phyloP scores from a whole-genome alignment of 2,888 invertebrate species.

The Drosophila longiperda region DNA sequence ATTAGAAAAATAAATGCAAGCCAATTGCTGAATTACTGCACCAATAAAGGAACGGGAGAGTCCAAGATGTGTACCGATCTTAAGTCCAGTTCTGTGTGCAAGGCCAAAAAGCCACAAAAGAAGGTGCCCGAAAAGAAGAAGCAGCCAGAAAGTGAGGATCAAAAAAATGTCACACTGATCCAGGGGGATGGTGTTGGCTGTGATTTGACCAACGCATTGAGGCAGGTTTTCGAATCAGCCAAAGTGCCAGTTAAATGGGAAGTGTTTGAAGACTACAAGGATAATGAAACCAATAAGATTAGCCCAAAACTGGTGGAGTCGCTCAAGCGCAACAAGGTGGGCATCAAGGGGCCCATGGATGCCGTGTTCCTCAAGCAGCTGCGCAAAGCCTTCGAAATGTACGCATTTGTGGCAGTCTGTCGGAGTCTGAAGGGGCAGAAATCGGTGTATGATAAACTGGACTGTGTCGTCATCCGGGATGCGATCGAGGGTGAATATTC shows the following conservation, averaged over 20 bases:
- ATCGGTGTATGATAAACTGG: slow-evolving; percentile 93
- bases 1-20: background rate
- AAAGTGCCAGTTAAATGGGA: slow-evolving; percentile 97
- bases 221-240: slow-evolving; percentile 93
- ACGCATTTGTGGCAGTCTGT: slow-evolving; percentile 97
- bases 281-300: slow-evolving; percentile 91
- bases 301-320: slow-evolving; percentile 92
- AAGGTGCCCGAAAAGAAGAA: background rate
- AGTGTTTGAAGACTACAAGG: slow-evolving; percentile 93
- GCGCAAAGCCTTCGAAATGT: slow-evolving; percentile 91
- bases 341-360: slow-evolving; percentile 87
- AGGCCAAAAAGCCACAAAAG: background rate
- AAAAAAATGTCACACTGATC: slow-evolving; percentile 90
- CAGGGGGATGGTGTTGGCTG: slow-evolving; percentile 99
- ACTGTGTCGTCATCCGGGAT: slow-evolving; percentile 98
- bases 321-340: slow-evolving; percentile 91
- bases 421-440: slow-evolving; percentile 95
- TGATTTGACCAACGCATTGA: slow-evolving; percentile 94
- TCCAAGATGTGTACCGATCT: slow-evolving; percentile 22
- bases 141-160: background rate
- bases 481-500: slow-evolving; percentile 99
- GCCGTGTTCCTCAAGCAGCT: slow-evolving; percentile 86
- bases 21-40: slow-evolving; percentile 16
- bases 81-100: background rate
- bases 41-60: slow-evolving; percentile 11